Percentiles rank a stretch among this genome's conserved stretches.
These are phyloP conservation scores for Triplophysa bombifrons DNA, from an alignment of 2,797 vertebrate genomes.

Conservation along the genomic window DNA sequence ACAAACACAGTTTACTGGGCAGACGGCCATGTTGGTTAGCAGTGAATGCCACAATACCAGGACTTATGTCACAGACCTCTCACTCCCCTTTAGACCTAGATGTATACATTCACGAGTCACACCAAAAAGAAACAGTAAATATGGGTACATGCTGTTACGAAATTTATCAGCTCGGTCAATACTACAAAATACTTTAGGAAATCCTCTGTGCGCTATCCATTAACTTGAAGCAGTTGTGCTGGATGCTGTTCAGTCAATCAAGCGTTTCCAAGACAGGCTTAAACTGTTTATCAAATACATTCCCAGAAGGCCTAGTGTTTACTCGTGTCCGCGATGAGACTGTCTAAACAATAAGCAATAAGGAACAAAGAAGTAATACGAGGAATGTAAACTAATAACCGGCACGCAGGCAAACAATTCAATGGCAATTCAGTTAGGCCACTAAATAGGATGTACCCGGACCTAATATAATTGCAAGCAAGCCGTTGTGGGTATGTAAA, in stretches of 20 bases:
- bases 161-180: background rate
- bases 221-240: constrained; percentile 9
- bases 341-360: constrained; percentile 28
- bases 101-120: background rate
- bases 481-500: constrained; percentile 26
- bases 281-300: constrained; percentile 24
- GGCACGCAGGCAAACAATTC: constrained; percentile 27
- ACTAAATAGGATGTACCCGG: constrained; percentile 12
- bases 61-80: constrained; percentile 23
- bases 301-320: constrained; percentile 20
- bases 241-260: constrained; percentile 16
- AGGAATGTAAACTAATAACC: constrained; percentile 28
- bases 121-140: background rate
- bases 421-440: background rate
- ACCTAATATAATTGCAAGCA: constrained; percentile 26
- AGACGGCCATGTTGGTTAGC: constrained; percentile 13
- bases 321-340: constrained; percentile 8
- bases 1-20: constrained; percentile 10
- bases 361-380: constrained; percentile 17
- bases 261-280: constrained; percentile 13
- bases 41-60: constrained; percentile 28
- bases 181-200: background rate
- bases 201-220: background rate
- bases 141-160: background rate
- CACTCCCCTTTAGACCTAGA: constrained; percentile 2